phyloP scores from a whole-genome alignment of 1,140 invertebrate genomes.

The Lepidostoma basale region DNA sequence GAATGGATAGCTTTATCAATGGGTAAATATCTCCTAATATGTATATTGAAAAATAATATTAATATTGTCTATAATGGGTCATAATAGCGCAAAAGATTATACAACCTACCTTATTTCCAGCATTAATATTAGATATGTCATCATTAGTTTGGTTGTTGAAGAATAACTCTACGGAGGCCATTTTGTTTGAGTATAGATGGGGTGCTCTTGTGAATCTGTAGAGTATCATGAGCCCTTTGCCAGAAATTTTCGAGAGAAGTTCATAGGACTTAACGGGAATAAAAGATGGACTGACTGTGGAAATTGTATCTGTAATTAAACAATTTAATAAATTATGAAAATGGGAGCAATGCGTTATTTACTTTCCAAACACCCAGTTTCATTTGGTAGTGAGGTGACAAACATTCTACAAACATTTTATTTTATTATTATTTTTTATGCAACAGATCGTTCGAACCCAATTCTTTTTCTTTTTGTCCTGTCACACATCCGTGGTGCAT shows the following conservation, averaged over 20 bases:
- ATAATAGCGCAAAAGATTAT: no score
- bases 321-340: not conserved
- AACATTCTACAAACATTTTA: no score
- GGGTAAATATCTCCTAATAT: no score
- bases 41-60: no score
- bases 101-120: slow-evolving; percentile 81
- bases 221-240: slow-evolving; percentile 74
- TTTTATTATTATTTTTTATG: no score
- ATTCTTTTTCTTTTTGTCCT: no score
- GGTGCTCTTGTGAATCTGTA: slow-evolving; percentile 81
- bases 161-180: slow-evolving; percentile 83
- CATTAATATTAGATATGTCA: slow-evolving; percentile 73
- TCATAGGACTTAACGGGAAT: slow-evolving; percentile 69
- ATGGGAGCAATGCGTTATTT: no score
- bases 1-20: no score
- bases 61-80: no score
- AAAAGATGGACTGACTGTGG: slow-evolving; percentile 67
- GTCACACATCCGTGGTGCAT: no score
- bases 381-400: not conserved
- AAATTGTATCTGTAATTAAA: slow-evolving; percentile 46
- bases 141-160: slow-evolving; percentile 78
- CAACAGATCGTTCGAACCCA: no score
- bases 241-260: slow-evolving; percentile 79
- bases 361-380: no score
- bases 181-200: slow-evolving; percentile 83